Evolutionary conservation across 2,113 vertebrate genomes (phyloP), one percentile per base, ranked within the genome.

Genomic region (Smithornis capensis): DNA sequence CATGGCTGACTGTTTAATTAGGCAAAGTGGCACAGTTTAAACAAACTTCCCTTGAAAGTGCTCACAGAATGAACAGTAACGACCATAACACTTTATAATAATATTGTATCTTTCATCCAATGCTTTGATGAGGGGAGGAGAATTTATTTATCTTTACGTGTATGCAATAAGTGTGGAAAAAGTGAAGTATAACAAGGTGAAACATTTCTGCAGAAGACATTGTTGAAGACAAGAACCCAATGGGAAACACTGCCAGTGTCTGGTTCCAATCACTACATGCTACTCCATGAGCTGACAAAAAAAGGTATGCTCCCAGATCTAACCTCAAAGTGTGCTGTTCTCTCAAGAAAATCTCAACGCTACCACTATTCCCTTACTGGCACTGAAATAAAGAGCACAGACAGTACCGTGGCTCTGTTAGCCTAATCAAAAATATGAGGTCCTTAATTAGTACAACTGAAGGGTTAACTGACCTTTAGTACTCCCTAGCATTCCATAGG

Each of bases 41-140:
- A 84, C 57, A 79, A 94, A 87, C 49, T 86, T 88, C 50, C 44
- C 68, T 63, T 83, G 59, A 78, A 81, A 27, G 8, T 90, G 64
- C n/a, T 90, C 92, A 42, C 59, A 90, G 90, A 88, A 83, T 83
- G 33, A 79, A 88, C 37, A 80, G 29, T n/a, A 86, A 77, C 70
- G 33, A 90, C 52, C 45, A 6, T 57, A 90, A 83, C 12, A 19
- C 9, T 80, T 83, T 24, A 85, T 83, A 70, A 37, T 63, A 88
- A 63, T 87, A 67, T 24, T 53, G 47, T 55, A 25, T 49, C 40
- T 84, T 94, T 84, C 21, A 70, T 62, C 29, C 68, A 74, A 4
- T 40, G 40, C 47, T 31, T 69, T 63, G 35, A 55, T 11, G 76
- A 17, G 8, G 4, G 8, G 10, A 31, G 23, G 17, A 18, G 47